Conservation (phyloP, 2,797 vertebrate genomes). For the Danionella dracula region DNA sequence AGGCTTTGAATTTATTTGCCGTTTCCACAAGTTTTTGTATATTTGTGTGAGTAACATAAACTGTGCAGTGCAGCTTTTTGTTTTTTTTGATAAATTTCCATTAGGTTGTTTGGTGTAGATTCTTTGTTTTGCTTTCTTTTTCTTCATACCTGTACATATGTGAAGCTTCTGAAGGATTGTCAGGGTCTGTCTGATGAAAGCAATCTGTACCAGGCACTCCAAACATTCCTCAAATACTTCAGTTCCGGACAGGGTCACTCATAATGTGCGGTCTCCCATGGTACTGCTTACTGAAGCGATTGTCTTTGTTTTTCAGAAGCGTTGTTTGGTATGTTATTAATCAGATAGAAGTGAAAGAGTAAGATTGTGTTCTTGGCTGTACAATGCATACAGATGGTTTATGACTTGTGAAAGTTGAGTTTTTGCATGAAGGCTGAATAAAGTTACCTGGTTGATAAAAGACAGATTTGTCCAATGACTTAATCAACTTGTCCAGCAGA, state of each 20-base stretch:
- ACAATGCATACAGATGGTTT: no score
- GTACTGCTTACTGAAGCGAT: neutral
- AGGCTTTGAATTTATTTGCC: no score
- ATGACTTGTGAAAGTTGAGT: no score
- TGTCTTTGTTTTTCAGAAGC: neutral
- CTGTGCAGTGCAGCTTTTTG: no score
- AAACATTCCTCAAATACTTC: constrained; percentile 68
- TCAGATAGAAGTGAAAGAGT: neutral
- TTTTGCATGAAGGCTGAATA: no score
- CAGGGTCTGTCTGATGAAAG: constrained; percentile 18
- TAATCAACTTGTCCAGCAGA: no score
- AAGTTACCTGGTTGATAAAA: no score
- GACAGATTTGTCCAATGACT: no score
- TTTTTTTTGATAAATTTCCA: no score
- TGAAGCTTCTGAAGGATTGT: constrained; percentile 17
- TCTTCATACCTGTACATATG: neutral
- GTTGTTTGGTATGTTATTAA: neutral
- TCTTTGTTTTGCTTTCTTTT: neutral
- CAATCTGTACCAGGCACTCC: constrained; percentile 52
- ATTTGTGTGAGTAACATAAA: no score
- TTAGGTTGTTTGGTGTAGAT: no score
- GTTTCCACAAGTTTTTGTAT: no score
- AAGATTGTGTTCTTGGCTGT: neutral
- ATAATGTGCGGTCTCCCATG: constrained; percentile 1
- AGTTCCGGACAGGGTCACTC: constrained; percentile 21